Conservation (phyloP, 2,888 invertebrate species). For the Chromoteleia sp. region DNA sequence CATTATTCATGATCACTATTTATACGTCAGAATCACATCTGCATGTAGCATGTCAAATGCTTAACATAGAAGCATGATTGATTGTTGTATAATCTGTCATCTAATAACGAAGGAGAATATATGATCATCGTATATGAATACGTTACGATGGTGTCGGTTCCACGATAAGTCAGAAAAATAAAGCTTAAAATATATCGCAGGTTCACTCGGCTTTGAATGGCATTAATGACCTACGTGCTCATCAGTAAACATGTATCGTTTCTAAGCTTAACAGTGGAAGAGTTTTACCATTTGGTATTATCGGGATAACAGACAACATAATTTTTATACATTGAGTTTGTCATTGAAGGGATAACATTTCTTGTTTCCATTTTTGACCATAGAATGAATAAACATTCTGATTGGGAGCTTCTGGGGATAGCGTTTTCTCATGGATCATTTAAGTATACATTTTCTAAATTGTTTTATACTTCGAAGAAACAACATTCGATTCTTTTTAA, state of each 20-base stretch:
- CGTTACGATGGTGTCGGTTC: conserved; percentile 49
- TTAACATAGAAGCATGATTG: conserved; percentile 35
- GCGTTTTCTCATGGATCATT: conserved; percentile 74
- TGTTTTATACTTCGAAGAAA: conserved; percentile 22
- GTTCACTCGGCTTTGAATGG: conserved; percentile 42
- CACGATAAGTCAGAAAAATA: conserved; percentile 69
- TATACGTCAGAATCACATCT: conserved; percentile 14
- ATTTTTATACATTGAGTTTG: conserved; percentile 28
- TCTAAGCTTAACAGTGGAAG: conserved; percentile 39
- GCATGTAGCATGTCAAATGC: conserved; percentile 43
- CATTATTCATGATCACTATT: conserved; percentile 34
- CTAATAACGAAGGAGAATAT: conserved; percentile 1
- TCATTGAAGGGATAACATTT: conserved; percentile 41
- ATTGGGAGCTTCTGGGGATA: conserved; percentile 78
- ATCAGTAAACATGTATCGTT: conserved; percentile 20
- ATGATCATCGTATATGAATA: not conserved
- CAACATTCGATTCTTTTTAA: conserved; percentile 9
- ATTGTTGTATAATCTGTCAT: conserved; percentile 11
- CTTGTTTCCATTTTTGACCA: conserved; percentile 53
- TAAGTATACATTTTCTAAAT: conserved; percentile 50
- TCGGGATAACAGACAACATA: conserved; percentile 16
- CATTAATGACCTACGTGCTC: conserved; percentile 3
- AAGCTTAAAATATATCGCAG: conserved; percentile 65
- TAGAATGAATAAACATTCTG: conserved; percentile 48
- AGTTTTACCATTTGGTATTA: conserved; percentile 37